Percentiles rank a stretch among this genome's conserved stretches.
Evolutionary conservation across 1,140 invertebrate genomes (phyloP).

Genomic region (Hermetia illucens): DNA sequence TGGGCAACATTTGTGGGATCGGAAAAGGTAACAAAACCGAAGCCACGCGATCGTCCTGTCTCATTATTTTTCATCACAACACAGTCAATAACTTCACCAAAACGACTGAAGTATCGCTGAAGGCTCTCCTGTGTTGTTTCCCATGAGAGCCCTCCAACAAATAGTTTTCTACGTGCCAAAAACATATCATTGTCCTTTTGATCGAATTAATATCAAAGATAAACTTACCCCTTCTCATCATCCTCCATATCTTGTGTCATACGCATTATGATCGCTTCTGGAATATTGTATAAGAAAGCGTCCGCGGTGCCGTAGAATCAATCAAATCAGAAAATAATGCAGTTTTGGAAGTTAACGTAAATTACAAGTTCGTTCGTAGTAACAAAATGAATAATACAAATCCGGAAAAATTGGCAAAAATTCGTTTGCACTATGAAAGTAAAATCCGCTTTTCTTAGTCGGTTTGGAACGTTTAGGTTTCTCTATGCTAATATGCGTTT

Average conservation of each 20-base stretch:
- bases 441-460: too few species aligned
- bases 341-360: too few species aligned
- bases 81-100: constrained; percentile 88
- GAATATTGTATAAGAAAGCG: too few species aligned
- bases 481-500: too few species aligned
- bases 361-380: too few species aligned
- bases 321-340: too few species aligned
- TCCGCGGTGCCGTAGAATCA: too few species aligned
- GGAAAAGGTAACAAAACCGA: constrained; percentile 89
- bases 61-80: constrained; percentile 94
- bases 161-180: constrained; percentile 47
- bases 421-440: too few species aligned
- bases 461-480: too few species aligned
- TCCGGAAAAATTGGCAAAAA: too few species aligned
- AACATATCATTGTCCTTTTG: background rate
- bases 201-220: constrained; percentile 17
- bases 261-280: constrained; percentile 42
- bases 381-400: too few species aligned
- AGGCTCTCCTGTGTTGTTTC: constrained; percentile 83
- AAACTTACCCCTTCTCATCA: constrained; percentile 38
- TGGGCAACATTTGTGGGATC: constrained; percentile 74
- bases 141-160: constrained; percentile 88
- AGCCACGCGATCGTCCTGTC: constrained; percentile 81
- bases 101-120: constrained; percentile 77
- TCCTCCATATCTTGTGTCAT: constrained; percentile 42